Percentiles rank a stretch among this genome's conserved stretches.
Conservation (phyloP, 64 coral and sea anemone species). For the Porites australiensis region DNA sequence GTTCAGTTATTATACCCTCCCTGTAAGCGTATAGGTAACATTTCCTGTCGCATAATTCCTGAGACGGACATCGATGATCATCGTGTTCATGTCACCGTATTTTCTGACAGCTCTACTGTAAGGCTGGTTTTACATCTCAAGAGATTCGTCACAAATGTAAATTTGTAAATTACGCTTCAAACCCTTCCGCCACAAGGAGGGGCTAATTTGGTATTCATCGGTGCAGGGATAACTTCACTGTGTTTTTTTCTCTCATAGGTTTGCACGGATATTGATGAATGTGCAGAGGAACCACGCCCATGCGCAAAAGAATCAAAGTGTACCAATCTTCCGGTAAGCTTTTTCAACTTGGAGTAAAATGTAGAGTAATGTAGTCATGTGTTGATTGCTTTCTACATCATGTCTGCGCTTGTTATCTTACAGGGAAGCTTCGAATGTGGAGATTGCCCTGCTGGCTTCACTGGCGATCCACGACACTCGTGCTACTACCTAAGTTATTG, state of each 20-base stretch:
- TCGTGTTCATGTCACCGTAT: no score
- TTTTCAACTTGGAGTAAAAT: background rate
- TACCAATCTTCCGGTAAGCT: conserved; percentile 83
- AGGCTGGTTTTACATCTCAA: no score
- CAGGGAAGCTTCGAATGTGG: conserved; percentile 84
- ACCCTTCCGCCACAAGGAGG: no score
- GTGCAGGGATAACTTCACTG: no score
- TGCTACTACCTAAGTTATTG: conserved; percentile 88
- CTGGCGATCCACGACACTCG: conserved; percentile 69
- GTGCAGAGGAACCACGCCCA: conserved; percentile 24
- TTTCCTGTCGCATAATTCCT: no score
- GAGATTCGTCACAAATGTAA: no score
- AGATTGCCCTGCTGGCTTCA: conserved; percentile 81
- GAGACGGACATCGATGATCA: no score
- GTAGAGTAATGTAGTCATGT: background rate
- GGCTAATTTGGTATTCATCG: no score
- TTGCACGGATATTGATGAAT: conserved; percentile 93
- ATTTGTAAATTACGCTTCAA: no score
- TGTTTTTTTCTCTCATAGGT: conserved; percentile 37
- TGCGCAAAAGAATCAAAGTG: conserved; percentile 87
- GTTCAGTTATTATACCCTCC: no score
- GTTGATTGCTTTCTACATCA: background rate
- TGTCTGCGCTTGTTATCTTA: background rate
- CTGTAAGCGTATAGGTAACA: no score
- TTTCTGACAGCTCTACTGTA: no score